A percentile compares a stretch with the other conserved stretches of the same genome.
Conservation (phyloP, 2,113 vertebrate species). For the Halichoerus grypus region DNA sequence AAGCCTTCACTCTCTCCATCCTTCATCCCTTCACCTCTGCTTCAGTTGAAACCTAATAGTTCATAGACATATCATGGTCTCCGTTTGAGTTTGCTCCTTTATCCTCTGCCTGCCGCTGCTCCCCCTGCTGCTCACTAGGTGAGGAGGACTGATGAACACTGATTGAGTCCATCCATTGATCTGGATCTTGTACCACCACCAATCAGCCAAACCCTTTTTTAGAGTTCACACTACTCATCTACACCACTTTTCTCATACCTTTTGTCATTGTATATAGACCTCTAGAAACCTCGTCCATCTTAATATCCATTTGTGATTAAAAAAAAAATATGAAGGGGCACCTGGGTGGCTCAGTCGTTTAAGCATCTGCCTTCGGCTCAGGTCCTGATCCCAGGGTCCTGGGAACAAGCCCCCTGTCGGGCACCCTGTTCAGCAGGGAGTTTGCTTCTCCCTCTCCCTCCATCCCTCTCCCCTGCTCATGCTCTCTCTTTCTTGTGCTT, state of each 20-base stretch:
- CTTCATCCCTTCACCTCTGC: not conserved
- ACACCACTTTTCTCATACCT: not conserved
- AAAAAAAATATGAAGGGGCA: not conserved
- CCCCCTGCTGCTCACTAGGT: not conserved
- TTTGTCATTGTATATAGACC: not conserved
- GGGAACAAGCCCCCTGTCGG: no score
- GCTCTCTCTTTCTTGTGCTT: no score
- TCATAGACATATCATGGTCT: not conserved
- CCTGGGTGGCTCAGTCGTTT: no score
- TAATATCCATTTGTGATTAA: not conserved
- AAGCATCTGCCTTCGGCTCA: no score
- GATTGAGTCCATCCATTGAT: not conserved
- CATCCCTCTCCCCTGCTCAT: no score
- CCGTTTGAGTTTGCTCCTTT: not conserved
- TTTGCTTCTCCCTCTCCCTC: no score
- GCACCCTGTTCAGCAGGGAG: no score
- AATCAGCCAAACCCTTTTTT: not conserved
- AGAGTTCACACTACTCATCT: not conserved
- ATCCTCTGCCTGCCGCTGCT: not conserved
- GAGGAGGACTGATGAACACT: not conserved
- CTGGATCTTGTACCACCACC: not conserved
- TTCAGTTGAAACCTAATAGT: not conserved
- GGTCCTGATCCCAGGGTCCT: no score
- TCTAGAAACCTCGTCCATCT: not conserved
- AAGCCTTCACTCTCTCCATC: not conserved